Conservation (phyloP, 2,113 vertebrate genomes). For the Nibea albiflora region DNA sequence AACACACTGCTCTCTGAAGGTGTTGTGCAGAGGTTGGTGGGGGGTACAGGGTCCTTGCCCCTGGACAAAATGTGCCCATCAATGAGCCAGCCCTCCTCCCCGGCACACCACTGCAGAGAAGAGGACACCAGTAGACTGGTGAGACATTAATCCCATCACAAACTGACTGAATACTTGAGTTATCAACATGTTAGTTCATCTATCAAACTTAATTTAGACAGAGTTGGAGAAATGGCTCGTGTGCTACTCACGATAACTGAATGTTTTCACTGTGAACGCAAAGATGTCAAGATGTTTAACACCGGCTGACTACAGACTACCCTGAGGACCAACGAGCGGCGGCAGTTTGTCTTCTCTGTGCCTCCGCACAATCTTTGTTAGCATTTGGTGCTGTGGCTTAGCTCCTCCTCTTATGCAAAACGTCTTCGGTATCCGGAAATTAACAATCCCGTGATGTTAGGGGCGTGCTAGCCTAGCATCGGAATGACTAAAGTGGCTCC, state of each 20-base stretch:
- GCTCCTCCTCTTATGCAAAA: conserved; percentile 63
- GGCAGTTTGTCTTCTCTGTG: not conserved
- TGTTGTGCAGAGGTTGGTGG: no score
- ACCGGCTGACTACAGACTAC: no score
- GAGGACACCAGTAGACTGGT: no score
- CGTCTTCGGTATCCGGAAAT: conserved; percentile 81
- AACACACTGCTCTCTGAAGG: no score
- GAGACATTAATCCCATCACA: no score
- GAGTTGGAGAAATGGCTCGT: not conserved
- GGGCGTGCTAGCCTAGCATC: conserved; percentile 60
- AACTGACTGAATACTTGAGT: no score
- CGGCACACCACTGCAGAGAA: no score
- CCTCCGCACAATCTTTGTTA: conserved; percentile 13
- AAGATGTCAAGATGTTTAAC: conserved; percentile 17
- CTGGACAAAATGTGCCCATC: no score
- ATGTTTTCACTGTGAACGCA: not conserved
- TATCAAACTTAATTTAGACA: not conserved
- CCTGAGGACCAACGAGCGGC: not conserved
- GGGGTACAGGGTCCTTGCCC: no score
- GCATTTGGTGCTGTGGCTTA: not conserved
- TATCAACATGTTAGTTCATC: no score
- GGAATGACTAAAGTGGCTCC: conserved; percentile 31
- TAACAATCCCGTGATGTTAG: conserved; percentile 84
- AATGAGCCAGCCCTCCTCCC: no score
- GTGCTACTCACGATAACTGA: not conserved